Evolutionary conservation across 1,140 invertebrate genomes (phyloP), one percentile per base, ranked within the genome.

Genomic region (Drosophila nebulosa): DNA sequence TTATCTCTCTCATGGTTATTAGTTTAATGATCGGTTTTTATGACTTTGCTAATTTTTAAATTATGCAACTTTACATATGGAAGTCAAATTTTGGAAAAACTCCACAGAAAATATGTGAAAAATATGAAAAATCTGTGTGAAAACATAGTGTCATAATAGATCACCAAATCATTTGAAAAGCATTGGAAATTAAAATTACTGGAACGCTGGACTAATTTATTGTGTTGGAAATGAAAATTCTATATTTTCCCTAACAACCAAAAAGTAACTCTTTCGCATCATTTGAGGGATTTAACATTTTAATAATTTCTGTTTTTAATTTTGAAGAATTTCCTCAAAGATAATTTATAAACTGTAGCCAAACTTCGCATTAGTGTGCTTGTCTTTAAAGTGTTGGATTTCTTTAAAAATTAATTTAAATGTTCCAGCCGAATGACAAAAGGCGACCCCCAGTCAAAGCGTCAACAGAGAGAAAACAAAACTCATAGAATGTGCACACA

Each of bases 1-100:
- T 68, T 70, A 71, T 62, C 52, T 62, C 16, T 46, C 39, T 46
- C 16, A 60, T 67, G 70, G 65, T 63, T 74, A 88, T 81, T 88
- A 75, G 35, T 6, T 42, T 56, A 62, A 81, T 86, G 66, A 81
- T 88, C 72, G 66, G 18, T 39, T 69, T 88, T 81, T 78, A 88
- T 66, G 83, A 63, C 74, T 69, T 58, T 51, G 69, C 79, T 16
- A 61, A 64, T 68, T 73, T 30, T 32, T 0, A 26, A 63, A 63
- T 70, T 64, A 18, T 27, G 53, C 72, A 9, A 76, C 66, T 78
- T 55, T 56, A 30, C 52, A 55, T 18, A 55, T 55, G 52, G 14
- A 32, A 27, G 7, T 30, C 14, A 27, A 16, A 26, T 53, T 53
- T 14, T 0, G 24, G 51, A 53, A 26, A 14, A 16, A 4, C 4